phyloP scores from a whole-genome alignment of 2,113 vertebrate genomes.

The Apodemus speciosus region DNA sequence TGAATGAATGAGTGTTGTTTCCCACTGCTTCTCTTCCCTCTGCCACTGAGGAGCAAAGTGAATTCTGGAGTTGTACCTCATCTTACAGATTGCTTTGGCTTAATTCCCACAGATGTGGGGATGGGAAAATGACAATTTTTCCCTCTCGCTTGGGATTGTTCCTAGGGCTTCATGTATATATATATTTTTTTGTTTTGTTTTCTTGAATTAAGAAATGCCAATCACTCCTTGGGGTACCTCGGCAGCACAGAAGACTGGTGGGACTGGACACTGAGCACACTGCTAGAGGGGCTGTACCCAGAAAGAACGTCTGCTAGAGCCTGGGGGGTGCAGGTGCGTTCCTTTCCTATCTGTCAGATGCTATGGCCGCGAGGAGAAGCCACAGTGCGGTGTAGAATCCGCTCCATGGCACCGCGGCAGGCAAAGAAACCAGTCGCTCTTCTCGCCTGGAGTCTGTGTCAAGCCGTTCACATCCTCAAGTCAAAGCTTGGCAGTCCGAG shows the following conservation, averaged over 20 bases:
- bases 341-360: neutral
- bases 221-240: slow-evolving; percentile 71
- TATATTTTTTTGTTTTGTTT: neutral
- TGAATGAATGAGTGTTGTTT: neutral
- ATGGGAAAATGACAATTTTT: neutral
- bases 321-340: slow-evolving; percentile 48
- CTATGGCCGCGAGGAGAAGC: fast-evolving
- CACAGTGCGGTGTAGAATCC: fast-evolving
- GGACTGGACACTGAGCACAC: slow-evolving; percentile 82
- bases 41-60: neutral
- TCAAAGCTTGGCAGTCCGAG: fast-evolving
- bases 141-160: neutral
- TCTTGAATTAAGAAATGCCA: slow-evolving; percentile 69
- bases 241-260: slow-evolving; percentile 84
- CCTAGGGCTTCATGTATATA: too few relatives aligned
- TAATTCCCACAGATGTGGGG: neutral
- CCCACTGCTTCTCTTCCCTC: neutral
- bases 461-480: fast-evolving
- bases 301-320: neutral
- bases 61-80: too few relatives aligned
- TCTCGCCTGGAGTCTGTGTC: fast-evolving
- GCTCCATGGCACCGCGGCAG: fast-evolving
- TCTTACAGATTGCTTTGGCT: fast-evolving
- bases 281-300: slow-evolving; percentile 81
- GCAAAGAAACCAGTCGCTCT: neutral